Base-by-base conservation (phyloP, 2,888 invertebrate genomes). In the Tortricodes alternella region DNA sequence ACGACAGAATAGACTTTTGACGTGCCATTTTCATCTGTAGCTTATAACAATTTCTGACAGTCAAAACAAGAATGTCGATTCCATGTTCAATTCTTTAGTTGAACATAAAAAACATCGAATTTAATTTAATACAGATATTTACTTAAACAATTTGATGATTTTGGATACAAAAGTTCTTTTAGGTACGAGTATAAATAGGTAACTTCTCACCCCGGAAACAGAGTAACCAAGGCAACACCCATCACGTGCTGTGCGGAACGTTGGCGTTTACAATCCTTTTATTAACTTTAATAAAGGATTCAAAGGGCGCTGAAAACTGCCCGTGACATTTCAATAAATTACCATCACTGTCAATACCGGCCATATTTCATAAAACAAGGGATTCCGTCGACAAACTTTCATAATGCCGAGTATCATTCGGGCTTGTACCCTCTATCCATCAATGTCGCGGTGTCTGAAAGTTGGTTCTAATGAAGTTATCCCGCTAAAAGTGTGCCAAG, bases 331-430 rank as follows among this genome's bases (percentile, higher is more conserved):
- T 76, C 83, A 70, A 87, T 86, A 85, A 85, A 85, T 86, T 83
- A 83, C 67, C 74, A 75, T 80, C 78, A 74, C 67, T 78, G 83
- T 83, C 85, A 81, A 82, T 85, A 71, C 62, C 68, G 62, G 70
- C 77, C 80, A 86, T 86, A 87, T 79, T 86, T 87, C 87, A 87
- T 83, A 84, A 83, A 86, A 85, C 84, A 83, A 80, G 76, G 62
- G 78, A 69, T 73, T 81, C 72, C 64, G 63, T 61, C 70, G 62
- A 73, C 69, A 65, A 78, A 76, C 70, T 78, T 78, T 65, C 56
- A 65, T 70, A 68, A 73, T 64, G 66, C 53, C 23, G 39, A 53
- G 53, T 59, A 61, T 59, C 59, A 56, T 52, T 56, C 39, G 46
- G 49, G 43, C 48, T 46, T 37, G 39, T 46, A 37, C 46, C 59